phyloP scores from a whole-genome alignment of 37 sponge, comb jelly and placozoan species.

The Chondrosia reniformis region DNA sequence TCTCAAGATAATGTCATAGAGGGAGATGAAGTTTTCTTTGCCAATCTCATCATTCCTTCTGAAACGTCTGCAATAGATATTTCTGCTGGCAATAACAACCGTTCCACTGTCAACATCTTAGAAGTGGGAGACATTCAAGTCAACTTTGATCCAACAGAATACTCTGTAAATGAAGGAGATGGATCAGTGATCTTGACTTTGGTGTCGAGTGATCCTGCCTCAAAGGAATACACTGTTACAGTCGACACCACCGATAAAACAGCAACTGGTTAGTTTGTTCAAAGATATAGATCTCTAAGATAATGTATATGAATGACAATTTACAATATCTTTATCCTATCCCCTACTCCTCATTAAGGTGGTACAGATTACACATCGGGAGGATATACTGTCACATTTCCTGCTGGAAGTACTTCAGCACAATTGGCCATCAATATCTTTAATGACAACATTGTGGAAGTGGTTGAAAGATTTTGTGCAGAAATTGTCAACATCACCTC shows the following conservation, averaged over 20 bases:
- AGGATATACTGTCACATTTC: neutral
- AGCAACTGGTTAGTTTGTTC: constrained; percentile 23
- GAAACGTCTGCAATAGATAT: too few relatives aligned
- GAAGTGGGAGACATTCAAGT: constrained; percentile 2
- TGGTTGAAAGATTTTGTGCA: constrained; percentile 30
- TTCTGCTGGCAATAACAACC: neutral
- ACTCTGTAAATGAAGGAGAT: constrained; percentile 15
- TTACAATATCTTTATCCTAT: constrained; percentile 35
- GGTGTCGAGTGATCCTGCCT: neutral
- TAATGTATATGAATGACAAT: too few relatives aligned
- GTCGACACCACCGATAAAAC: neutral
- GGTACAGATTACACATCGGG: neutral
- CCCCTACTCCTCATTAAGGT: constrained; percentile 27
- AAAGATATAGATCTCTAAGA: too few relatives aligned
- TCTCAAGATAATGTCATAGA: neutral
- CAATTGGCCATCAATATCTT: neutral
- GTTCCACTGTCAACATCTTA: neutral
- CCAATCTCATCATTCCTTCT: too few relatives aligned
- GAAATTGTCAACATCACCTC: neutral
- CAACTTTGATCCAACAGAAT: constrained; percentile 32
- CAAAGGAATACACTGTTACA: neutral
- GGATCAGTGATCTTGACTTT: neutral
- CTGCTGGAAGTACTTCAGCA: constrained; percentile 12
- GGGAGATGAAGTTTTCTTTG: too few relatives aligned
- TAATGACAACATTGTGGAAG: neutral